These are phyloP conservation scores for Heliconius charithonia DNA, from an alignment of 2,888 invertebrate species.

Conservation along the genomic window DNA sequence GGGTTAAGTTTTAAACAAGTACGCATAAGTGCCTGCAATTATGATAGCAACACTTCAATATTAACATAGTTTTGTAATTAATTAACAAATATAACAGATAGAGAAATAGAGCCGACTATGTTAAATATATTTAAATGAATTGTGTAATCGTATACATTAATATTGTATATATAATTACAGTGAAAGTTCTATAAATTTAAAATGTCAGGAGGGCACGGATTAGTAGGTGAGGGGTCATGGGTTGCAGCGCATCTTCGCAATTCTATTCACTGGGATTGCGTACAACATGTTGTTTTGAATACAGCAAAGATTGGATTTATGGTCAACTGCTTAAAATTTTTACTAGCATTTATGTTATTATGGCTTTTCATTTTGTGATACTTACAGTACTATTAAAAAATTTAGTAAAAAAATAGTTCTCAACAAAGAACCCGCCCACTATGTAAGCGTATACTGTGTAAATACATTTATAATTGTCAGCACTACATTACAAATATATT, in stretches of 20 bases:
- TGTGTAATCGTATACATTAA: slow-evolving; percentile 50
- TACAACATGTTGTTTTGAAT: slow-evolving; percentile 41
- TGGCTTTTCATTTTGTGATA: background rate
- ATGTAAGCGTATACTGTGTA: no score
- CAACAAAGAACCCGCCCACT: no score
- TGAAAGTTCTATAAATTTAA: slow-evolving; percentile 42
- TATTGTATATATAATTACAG: slow-evolving; percentile 47
- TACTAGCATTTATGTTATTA: background rate
- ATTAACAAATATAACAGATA: background rate
- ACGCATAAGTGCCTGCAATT: slow-evolving; percentile 26
- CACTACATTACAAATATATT: no score
- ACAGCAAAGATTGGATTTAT: background rate
- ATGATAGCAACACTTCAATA: background rate
- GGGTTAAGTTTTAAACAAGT: background rate
- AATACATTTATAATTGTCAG: no score
- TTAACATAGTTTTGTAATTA: background rate
- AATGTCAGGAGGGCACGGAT: slow-evolving; percentile 52
- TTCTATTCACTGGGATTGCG: slow-evolving; percentile 48
- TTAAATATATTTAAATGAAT: slow-evolving; percentile 44
- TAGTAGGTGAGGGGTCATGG: slow-evolving; percentile 49
- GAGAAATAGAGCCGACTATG: slow-evolving; percentile 13
- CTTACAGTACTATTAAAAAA: background rate
- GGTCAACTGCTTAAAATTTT: background rate
- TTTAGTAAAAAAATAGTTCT: background rate
- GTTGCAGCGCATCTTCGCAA: slow-evolving; percentile 52